phyloP scores from a whole-genome alignment of 37 sponge, comb jelly and placozoan species.

The Mnemiopsis leidyi region DNA sequence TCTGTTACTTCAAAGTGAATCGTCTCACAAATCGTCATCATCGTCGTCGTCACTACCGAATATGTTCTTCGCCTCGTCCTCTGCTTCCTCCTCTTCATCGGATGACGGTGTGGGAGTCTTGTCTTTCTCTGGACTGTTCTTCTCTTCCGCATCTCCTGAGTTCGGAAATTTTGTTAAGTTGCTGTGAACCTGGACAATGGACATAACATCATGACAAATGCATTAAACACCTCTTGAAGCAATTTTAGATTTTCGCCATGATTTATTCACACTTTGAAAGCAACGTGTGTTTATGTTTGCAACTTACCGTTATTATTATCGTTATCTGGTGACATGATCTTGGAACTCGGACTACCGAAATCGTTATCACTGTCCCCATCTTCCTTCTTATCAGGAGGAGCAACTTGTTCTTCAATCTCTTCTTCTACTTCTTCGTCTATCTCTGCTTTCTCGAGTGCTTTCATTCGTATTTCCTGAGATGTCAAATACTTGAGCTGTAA shows the following conservation, averaged over 20 bases:
- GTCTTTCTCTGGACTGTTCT: not conserved
- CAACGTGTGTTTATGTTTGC: not conserved
- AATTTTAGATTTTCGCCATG: too few relatives aligned
- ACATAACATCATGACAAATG: too few relatives aligned
- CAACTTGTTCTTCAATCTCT: constrained; percentile 69
- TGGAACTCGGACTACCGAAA: constrained; percentile 49
- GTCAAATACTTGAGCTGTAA: too few relatives aligned
- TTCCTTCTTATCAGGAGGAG: constrained; percentile 22
- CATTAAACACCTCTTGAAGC: too few relatives aligned
- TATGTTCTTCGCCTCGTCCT: constrained; percentile 68
- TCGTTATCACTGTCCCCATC: constrained; percentile 66
- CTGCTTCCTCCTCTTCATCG: constrained; percentile 51
- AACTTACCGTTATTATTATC: not conserved
- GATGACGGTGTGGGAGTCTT: not conserved
- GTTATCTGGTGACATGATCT: not conserved
- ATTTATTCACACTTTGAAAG: not conserved
- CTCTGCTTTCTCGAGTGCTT: constrained; percentile 75
- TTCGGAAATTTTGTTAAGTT: too few relatives aligned
- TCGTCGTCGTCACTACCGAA: constrained; percentile 65
- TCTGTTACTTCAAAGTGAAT: too few relatives aligned
- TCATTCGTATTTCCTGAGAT: constrained; percentile 1
- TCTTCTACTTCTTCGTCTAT: constrained; percentile 74
- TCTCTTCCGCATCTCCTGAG: not conserved
- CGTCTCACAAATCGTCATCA: constrained; percentile 14
- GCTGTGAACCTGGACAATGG: too few relatives aligned